Percentiles rank a stretch among this genome's conserved stretches.
Conservation (phyloP, 2,797 vertebrate genomes). For the Aselliscus stoliczkanus region DNA sequence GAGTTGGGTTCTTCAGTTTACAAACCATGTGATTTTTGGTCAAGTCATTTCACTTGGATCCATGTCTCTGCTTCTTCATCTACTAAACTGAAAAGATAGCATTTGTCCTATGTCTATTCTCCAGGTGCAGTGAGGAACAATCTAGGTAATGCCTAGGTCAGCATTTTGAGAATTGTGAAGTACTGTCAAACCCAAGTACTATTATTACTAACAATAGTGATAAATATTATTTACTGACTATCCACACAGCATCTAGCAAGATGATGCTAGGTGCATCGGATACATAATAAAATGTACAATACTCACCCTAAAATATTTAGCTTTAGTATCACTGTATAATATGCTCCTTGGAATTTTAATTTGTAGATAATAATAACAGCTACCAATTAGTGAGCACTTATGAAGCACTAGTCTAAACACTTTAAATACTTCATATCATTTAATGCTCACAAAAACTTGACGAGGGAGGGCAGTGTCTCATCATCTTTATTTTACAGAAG, state of each 20-base stretch:
- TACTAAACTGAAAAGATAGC: background rate
- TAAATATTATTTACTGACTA: background rate
- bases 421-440: background rate
- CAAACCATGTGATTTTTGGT: background rate
- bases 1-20: background rate
- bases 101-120: background rate
- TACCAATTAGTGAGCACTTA: background rate
- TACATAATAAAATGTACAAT: background rate
- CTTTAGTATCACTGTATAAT: background rate
- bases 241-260: background rate
- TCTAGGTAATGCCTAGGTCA: background rate
- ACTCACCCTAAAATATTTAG: background rate
- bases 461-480: background rate
- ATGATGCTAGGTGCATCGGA: background rate
- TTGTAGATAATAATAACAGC: background rate
- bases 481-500: background rate
- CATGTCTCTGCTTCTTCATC: background rate
- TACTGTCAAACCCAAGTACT: background rate
- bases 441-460: background rate
- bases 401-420: background rate
- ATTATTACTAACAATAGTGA: background rate
- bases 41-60: background rate
- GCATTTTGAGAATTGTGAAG: background rate
- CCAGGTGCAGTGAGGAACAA: background rate
- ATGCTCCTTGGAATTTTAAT: background rate